phyloP scores from a whole-genome alignment of 2,113 vertebrate species.

The Eurystomus gularis region DNA sequence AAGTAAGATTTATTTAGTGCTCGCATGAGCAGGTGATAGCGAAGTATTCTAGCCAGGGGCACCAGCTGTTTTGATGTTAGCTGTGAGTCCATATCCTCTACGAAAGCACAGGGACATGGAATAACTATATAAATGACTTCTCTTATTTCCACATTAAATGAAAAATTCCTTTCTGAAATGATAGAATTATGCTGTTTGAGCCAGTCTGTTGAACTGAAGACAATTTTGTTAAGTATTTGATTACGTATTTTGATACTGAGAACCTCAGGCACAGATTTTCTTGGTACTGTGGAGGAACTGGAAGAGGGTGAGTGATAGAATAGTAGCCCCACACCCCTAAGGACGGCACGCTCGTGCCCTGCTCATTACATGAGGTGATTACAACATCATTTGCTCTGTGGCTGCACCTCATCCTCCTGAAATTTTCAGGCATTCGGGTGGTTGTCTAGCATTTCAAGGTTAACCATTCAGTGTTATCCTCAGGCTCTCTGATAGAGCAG shows the following conservation, averaged over 20 bases:
- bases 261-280: neutral
- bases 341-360: accelerated
- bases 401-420: neutral
- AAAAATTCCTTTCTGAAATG: neutral
- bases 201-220: neutral
- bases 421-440: neutral
- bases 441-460: neutral
- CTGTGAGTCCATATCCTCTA: neutral
- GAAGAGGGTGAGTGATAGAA: neutral
- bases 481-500: neutral
- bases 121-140: neutral
- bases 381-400: neutral
- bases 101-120: neutral
- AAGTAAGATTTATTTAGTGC: constrained; percentile 57
- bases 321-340: accelerated
- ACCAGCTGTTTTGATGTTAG: constrained; percentile 43
- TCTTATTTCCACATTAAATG: neutral
- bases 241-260: neutral
- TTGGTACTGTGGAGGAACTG: neutral
- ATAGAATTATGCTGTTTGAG: neutral
- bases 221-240: neutral
- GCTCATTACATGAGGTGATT: accelerated
- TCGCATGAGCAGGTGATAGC: constrained; percentile 37
- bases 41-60: constrained; percentile 60
- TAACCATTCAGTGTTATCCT: neutral